Base-by-base conservation (phyloP, 2,113 vertebrate genomes). In the Mesembrinibis cayennensis region DNA sequence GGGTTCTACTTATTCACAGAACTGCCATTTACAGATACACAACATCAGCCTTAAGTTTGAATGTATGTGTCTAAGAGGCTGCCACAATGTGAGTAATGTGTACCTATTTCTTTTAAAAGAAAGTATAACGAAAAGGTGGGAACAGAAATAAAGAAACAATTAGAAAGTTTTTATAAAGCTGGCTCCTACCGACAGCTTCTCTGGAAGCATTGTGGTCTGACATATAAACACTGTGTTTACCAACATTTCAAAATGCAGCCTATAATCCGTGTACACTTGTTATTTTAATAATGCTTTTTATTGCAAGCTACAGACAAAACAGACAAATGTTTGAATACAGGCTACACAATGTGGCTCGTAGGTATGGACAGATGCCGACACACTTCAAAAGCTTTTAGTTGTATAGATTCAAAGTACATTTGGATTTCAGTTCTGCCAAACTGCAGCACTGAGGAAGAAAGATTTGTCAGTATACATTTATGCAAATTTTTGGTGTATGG, bases 201-300 rank as follows among this genome's bases (percentile, higher is more conserved):
- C 96, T 97, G 93, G 96, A 97, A 97, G 93, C 94, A 88, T 95
- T 97, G 76, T 85, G 93, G 87, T 97, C 95, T 98, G 98, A 97
- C 96, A 96, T 94, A 89, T 87, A 98, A 98, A 98, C 95, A 98
- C 96, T 97, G 89, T 98, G 96, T 98, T 98, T 98, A 97, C 97
- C 96, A 98, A 97, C 98, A 97, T 97, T 98, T 98, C 96, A 96
- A 98, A 98, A 96, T 93, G 95, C 76, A 97, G 95, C 94, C 97
- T 98, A 94, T 98, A 98, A 98, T 98, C 97, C 40, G 15, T 82
- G 93, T 84, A 59, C 90, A 91, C 87, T 97, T 96, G 95, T 93
- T 97, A 96, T 95, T 97, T 98, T 97, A 98, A 97, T 98, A 96
- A 95, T 96, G 92, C 67, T 94, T 98, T 97, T 96, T 93, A 73